Percentiles rank a stretch among this genome's conserved stretches.
Conservation (phyloP, 2,113 vertebrate species). For the Tyrannus savana region DNA sequence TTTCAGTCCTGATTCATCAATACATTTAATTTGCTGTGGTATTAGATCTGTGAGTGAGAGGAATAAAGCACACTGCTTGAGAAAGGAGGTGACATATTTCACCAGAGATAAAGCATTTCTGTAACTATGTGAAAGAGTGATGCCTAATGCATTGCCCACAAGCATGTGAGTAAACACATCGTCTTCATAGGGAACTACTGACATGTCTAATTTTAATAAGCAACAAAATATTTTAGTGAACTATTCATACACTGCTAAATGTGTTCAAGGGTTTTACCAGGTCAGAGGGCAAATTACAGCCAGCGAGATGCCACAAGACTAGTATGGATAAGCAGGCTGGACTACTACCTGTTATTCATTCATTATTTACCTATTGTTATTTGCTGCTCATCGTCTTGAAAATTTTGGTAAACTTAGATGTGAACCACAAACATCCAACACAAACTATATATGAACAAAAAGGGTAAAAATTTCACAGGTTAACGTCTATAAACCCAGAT, state of each 20-base stretch:
- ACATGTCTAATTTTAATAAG: background rate
- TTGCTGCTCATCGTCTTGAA: background rate
- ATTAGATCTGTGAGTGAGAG: conserved; percentile 27
- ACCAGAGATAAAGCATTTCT: background rate
- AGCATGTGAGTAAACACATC: conserved; percentile 1
- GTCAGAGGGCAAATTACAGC: background rate
- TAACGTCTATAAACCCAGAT: background rate
- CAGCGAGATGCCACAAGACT: background rate
- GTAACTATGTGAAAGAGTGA: background rate
- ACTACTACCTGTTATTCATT: background rate
- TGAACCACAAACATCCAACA: background rate
- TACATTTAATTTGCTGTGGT: conserved; percentile 32
- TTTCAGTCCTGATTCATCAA: conserved; percentile 36
- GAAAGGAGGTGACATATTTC: conserved; percentile 32
- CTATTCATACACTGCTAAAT: background rate
- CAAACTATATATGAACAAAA: background rate
- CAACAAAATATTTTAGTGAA: background rate
- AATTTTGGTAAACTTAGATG: background rate
- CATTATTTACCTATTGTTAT: background rate
- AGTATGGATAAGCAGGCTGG: background rate
- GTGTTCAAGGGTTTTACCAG: background rate
- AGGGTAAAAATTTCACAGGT: background rate
- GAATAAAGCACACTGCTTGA: background rate
- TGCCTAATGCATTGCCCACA: background rate
- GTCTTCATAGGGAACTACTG: background rate